Percentiles rank a stretch among this genome's conserved stretches.
Conservation (phyloP, 2,113 vertebrate genomes). For the Notarius quadriscutis region DNA sequence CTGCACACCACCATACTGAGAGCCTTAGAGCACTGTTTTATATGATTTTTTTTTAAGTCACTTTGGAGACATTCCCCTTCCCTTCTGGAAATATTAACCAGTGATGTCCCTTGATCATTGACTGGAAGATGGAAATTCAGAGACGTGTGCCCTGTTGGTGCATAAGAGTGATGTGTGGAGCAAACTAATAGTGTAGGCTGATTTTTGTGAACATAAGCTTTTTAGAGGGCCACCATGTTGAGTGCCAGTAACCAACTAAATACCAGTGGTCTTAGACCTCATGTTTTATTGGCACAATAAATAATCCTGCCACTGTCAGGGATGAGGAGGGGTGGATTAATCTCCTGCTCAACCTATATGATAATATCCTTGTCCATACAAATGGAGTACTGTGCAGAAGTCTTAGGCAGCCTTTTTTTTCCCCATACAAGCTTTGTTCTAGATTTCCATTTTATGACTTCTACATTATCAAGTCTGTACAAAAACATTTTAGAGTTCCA, state of each 20-base stretch:
- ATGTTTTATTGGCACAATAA: not conserved
- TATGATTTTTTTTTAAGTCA: too few relatives aligned
- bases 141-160: not conserved
- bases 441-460: too few relatives aligned
- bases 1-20: not conserved
- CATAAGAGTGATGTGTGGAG: not conserved
- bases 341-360: not conserved
- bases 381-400: too few relatives aligned
- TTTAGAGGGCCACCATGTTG: not conserved
- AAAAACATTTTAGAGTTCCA: too few relatives aligned
- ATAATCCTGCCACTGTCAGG: not conserved
- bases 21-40: not conserved
- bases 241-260: not conserved
- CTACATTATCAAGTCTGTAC: too few relatives aligned
- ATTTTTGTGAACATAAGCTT: not conserved
- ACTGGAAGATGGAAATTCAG: too few relatives aligned
- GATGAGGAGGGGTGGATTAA: not conserved
- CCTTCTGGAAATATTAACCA: not conserved
- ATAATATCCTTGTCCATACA: not conserved
- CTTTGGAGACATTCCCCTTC: not conserved
- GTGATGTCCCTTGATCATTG: not conserved
- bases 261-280: not conserved
- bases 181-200: not conserved
- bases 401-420: too few relatives aligned
- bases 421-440: too few relatives aligned